Percentiles rank a stretch among this genome's conserved stretches.
Evolutionary conservation across 2,797 vertebrate species (phyloP).

Genomic region (Sebastes dallii): DNA sequence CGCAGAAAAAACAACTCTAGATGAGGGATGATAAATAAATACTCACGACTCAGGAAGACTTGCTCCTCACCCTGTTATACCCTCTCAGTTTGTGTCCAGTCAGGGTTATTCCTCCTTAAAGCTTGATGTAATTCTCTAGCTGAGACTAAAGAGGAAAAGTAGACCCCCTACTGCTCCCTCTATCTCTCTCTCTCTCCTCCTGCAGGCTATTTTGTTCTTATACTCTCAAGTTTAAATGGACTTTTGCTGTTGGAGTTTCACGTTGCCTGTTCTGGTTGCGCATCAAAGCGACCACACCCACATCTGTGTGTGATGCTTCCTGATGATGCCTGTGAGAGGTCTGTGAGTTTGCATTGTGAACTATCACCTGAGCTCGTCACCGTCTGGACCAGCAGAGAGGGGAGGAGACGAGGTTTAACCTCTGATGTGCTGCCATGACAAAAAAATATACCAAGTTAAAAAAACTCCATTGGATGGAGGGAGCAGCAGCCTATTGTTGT

Average conservation of each 20-base stretch:
- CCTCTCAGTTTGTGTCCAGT: conserved; percentile 40
- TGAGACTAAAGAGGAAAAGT: conserved; percentile 9
- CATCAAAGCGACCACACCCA: conserved; percentile 83
- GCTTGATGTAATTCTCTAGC: conserved; percentile 1
- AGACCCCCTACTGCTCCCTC: conserved; percentile 8
- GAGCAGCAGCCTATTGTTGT: background rate
- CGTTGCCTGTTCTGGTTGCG: conserved; percentile 64
- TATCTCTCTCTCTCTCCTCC: conserved; percentile 14
- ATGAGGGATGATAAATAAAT: conserved; percentile 19
- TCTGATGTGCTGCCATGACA: conserved; percentile 21
- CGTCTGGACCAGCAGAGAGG: conserved; percentile 55
- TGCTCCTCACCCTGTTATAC: conserved; percentile 1
- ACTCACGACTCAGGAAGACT: conserved; percentile 59
- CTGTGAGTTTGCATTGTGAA: conserved; percentile 69
- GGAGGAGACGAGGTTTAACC: conserved; percentile 71
- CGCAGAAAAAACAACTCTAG: background rate
- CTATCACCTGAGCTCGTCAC: conserved; percentile 85
- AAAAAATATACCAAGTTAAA: background rate
- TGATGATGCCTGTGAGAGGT: conserved; percentile 49
- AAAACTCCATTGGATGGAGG: background rate
- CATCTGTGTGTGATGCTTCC: conserved; percentile 58
- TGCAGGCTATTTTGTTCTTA: conserved; percentile 39
- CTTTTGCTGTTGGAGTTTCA: conserved; percentile 49
- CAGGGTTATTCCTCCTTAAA: conserved; percentile 34
- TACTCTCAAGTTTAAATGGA: conserved; percentile 51